These are phyloP conservation scores for Drosophila lacicola DNA, from an alignment of 2,888 invertebrate genomes.

Conservation along the genomic window DNA sequence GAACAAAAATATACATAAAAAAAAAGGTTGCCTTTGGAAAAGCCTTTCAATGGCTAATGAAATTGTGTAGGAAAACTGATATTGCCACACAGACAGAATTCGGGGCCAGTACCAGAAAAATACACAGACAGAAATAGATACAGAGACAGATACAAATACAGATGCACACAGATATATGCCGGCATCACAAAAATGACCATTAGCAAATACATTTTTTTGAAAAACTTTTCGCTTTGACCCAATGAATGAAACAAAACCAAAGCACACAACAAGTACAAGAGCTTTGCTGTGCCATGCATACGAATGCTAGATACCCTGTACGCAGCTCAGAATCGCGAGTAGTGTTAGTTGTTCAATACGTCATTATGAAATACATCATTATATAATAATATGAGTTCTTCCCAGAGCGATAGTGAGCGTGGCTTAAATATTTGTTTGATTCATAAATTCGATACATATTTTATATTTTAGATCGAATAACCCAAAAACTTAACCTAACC, in stretches of 20 bases:
- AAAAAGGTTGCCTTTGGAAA: slow-evolving; percentile 52
- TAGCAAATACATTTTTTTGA: slow-evolving; percentile 30
- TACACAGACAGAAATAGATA: neutral
- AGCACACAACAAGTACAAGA: slow-evolving; percentile 15
- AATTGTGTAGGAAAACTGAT: slow-evolving; percentile 50
- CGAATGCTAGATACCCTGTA: neutral
- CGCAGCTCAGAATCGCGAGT: no score
- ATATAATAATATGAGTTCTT: no score
- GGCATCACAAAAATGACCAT: slow-evolving; percentile 28
- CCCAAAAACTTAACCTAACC: no score
- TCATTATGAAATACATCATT: no score
- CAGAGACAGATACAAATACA: neutral
- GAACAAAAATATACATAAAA: slow-evolving; percentile 1
- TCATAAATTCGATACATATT: no score
- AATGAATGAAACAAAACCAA: slow-evolving; percentile 12
- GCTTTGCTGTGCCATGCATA: neutral
- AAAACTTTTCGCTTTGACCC: slow-evolving; percentile 34
- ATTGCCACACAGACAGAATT: slow-evolving; percentile 15
- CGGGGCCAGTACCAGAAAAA: neutral
- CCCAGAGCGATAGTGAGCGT: no score
- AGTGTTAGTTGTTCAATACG: no score
- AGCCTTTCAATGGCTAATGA: slow-evolving; percentile 52
- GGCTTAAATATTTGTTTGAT: no score
- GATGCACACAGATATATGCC: slow-evolving; percentile 1
- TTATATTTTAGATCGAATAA: no score